Base-by-base conservation (phyloP, 2,797 vertebrate species). In the Setipinna tenuifilis region DNA sequence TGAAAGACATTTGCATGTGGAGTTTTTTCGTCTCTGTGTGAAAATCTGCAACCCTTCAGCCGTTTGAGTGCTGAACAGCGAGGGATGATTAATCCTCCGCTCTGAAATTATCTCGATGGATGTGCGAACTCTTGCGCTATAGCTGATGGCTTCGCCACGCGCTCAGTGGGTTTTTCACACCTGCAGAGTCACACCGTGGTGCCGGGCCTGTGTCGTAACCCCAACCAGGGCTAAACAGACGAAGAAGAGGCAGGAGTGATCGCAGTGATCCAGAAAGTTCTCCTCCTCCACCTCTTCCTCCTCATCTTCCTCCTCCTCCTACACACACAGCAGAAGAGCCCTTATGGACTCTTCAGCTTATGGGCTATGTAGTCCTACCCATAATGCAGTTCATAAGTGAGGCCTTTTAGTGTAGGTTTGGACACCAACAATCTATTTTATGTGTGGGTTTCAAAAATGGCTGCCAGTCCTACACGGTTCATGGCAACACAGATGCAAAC, bases 31-130 rank as follows among this genome's bases (percentile, higher is more conserved):
- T 0, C 23, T 12, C 7, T 21, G 71, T 78, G 19, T 78, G 44
- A 78, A 44, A 78, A 31, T 78, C 71, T 44, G 71, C 16, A 23
- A 25, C 61, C n/a, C n/a, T 65, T 65, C 9, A 78, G 71, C 31
- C 17, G 6, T 19, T 41, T 41, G 71, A 78, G 17, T 19, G 48
- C 16, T 10, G 48, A 83, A 35, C 46, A n/a, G 44, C 68, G 85
- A 54, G 61, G 59, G 80, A 84, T 82, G 78, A 83, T 61, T 78
- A 82, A 86, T 84, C 68, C 19, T 82, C 78, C 68, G 54, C 65
- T 61, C 19, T 83, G 85, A 82, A 54, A 82, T 78, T 11, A 85
- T 88, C 31, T 65, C 12, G 28, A 46, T 82, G 78, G 57, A 81
- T 54, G 86, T 61, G 83, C 54, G 35, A 57, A 44, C 81, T 83